Conservation (phyloP, 1,140 invertebrate genomes). For the Tetramorium simillimum region DNA sequence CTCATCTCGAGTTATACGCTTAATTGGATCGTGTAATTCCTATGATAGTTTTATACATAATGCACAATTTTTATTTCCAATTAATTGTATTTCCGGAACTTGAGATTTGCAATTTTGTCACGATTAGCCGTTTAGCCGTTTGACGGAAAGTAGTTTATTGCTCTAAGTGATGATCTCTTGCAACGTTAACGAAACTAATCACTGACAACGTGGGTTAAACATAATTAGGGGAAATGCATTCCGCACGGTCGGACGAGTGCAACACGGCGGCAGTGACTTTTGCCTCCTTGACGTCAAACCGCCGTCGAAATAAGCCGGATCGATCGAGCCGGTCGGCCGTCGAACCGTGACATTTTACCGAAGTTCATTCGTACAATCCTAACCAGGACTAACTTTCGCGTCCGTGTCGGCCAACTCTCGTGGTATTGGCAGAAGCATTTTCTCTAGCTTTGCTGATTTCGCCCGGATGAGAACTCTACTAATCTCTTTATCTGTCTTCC, state of each 20-base stretch:
- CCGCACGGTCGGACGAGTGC: neutral
- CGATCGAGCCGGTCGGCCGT: constrained; percentile 19
- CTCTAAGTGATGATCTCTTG: neutral
- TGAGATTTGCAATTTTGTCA: neutral
- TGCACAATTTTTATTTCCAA: neutral
- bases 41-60: no score
- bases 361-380: constrained; percentile 53
- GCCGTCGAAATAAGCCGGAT: constrained; percentile 13
- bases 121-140: neutral
- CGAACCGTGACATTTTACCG: constrained; percentile 27
- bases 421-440: constrained; percentile 43
- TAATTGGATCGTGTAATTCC: neutral
- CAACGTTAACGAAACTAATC: constrained; percentile 3
- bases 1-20: neutral
- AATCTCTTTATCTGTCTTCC: neutral
- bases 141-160: neutral
- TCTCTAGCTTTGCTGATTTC: neutral
- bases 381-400: constrained; percentile 11
- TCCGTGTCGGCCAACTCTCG: neutral
- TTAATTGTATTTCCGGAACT: neutral
- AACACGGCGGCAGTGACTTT: neutral
- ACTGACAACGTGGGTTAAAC: constrained; percentile 11
- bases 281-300: neutral
- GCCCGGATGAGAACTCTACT: neutral
- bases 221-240: constrained; percentile 16